These are phyloP conservation scores for Muricea muricata DNA, from an alignment of 92 coral and sea anemone species.

Conservation along the genomic window DNA sequence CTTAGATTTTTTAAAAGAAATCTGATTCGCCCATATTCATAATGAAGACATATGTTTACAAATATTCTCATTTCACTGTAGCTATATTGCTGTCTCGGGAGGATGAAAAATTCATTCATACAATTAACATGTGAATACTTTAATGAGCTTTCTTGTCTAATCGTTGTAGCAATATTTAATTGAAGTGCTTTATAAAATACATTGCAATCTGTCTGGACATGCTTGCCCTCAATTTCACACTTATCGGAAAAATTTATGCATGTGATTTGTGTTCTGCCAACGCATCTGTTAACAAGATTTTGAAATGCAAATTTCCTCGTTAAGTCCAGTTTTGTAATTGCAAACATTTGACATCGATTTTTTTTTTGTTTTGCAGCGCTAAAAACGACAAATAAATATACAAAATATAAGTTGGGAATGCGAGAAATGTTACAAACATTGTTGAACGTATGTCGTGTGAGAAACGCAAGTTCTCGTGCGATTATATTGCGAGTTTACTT, in stretches of 20 bases:
- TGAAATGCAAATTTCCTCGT: neutral
- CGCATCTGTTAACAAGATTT: neutral
- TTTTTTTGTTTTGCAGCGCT: neutral
- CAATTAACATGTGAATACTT: constrained; percentile 7
- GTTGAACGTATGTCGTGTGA: neutral
- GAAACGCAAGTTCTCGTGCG: neutral
- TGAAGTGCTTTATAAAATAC: neutral
- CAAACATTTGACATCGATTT: neutral
- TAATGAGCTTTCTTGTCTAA: neutral
- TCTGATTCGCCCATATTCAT: constrained; percentile 3
- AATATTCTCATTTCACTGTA: neutral
- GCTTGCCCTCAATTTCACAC: neutral
- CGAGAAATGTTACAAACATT: neutral
- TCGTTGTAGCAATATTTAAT: neutral
- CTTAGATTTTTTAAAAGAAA: neutral
- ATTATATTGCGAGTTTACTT: neutral
- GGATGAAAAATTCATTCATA: neutral
- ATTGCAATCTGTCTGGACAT: neutral
- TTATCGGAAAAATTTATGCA: neutral
- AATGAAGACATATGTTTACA: neutral
- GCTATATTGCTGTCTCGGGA: constrained; percentile 4
- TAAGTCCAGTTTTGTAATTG: neutral
- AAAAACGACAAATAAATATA: neutral
- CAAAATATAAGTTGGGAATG: neutral
- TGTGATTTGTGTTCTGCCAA: neutral